phyloP scores from a whole-genome alignment of 2,888 invertebrate species.

The Buathra laborator region DNA sequence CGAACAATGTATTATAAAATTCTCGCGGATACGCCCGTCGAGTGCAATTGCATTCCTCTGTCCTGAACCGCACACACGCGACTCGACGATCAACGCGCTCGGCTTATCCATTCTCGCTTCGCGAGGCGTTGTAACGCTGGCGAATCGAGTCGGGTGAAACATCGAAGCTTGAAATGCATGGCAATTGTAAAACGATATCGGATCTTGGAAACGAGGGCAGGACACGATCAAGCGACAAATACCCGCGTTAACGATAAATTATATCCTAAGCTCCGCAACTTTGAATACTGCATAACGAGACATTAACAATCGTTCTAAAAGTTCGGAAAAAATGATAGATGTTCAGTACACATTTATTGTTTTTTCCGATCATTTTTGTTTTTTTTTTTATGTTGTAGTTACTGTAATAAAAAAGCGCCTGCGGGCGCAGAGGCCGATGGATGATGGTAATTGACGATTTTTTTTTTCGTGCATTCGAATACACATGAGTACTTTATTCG shows the following conservation, averaged over 20 bases:
- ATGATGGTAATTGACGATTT: too few species aligned
- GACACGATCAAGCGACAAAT: slow-evolving; percentile 2
- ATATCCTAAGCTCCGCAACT: background rate
- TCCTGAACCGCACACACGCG: slow-evolving; percentile 17
- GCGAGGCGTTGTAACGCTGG: slow-evolving; percentile 21
- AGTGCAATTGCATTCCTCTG: slow-evolving; percentile 43
- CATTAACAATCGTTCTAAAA: background rate
- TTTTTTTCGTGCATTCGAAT: too few species aligned
- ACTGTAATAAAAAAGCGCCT: too few species aligned
- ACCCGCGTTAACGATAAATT: slow-evolving; percentile 13
- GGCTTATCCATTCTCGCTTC: slow-evolving; percentile 25
- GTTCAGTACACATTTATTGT: too few species aligned
- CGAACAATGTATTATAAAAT: slow-evolving; percentile 48
- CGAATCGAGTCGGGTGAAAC: background rate
- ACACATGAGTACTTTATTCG: too few species aligned
- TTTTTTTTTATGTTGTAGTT: too few species aligned
- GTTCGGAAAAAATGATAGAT: background rate
- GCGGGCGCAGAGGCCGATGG: too few species aligned
- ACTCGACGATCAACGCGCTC: slow-evolving; percentile 10
- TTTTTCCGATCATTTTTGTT: too few species aligned
- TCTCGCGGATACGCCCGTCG: slow-evolving; percentile 15
- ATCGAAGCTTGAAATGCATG: background rate
- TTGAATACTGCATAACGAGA: background rate
- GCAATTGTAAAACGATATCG: slow-evolving; percentile 20
- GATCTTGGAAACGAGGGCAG: slow-evolving; percentile 1